Percentiles rank a stretch among this genome's conserved stretches.
These are phyloP conservation scores for Cepaea hortensis DNA, from an alignment of 2,888 invertebrate species.

Conservation along the genomic window DNA sequence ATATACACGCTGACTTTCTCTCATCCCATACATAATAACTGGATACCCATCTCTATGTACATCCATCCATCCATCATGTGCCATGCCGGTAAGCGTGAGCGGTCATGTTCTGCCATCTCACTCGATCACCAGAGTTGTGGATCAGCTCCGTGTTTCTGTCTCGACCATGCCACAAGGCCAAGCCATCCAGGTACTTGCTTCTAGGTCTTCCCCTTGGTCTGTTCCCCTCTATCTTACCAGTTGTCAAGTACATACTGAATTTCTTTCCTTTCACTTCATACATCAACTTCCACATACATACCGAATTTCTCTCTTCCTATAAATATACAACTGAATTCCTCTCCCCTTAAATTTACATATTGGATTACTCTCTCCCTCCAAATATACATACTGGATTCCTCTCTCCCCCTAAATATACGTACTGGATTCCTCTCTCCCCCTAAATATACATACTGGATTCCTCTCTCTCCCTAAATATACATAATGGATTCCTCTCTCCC, in stretches of 20 bases:
- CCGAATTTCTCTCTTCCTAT: slow-evolving; percentile 49
- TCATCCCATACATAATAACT: too few species aligned
- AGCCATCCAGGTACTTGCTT: too few species aligned
- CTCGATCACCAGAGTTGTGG: too few species aligned
- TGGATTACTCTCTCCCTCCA: slow-evolving; percentile 68
- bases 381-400: too few species aligned
- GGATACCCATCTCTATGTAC: slow-evolving; percentile 20
- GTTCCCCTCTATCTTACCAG: slow-evolving; percentile 68
- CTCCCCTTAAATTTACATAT: slow-evolving; percentile 54
- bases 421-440: slow-evolving; percentile 54
- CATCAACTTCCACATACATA: slow-evolving; percentile 54
- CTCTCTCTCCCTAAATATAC: slow-evolving; percentile 20
- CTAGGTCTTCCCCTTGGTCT: too few species aligned
- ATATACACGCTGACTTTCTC: background rate
- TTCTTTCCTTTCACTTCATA: too few species aligned
- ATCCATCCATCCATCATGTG: too few species aligned
- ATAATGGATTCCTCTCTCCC: slow-evolving; percentile 71
- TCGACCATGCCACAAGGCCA: too few species aligned
- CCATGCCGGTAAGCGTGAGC: too few species aligned
- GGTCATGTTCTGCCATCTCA: too few species aligned
- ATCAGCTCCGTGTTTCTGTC: too few species aligned
- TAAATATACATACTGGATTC: background rate
- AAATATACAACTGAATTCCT: background rate
- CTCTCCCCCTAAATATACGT: slow-evolving; percentile 52
- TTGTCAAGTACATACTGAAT: too few species aligned